These are phyloP conservation scores for Eulemur coronatus DNA, from an alignment of 2,797 vertebrate genomes.

Conservation along the genomic window DNA sequence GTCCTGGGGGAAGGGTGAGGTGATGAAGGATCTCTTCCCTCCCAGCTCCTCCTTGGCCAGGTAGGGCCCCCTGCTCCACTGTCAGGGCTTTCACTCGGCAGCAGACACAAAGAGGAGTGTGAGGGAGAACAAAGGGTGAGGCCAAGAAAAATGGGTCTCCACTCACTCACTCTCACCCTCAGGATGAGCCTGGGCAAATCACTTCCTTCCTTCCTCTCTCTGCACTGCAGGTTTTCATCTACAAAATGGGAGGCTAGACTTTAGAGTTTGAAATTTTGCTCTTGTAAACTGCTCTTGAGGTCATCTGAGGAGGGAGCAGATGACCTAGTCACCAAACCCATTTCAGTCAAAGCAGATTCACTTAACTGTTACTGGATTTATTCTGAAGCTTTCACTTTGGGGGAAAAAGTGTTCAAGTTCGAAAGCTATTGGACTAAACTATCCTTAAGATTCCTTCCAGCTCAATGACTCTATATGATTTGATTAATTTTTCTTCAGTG, in stretches of 20 bases:
- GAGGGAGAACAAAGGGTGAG: too few relatives aligned
- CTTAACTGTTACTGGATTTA: neutral
- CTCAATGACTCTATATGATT: neutral
- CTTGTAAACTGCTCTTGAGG: neutral
- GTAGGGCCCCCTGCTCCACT: neutral
- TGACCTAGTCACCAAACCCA: neutral
- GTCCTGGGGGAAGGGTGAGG: neutral
- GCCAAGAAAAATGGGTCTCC: neutral
- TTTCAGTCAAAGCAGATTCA: neutral
- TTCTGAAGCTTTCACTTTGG: neutral
- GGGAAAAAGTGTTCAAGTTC: neutral
- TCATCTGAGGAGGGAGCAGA: too few relatives aligned
- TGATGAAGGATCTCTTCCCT: neutral
- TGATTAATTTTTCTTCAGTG: neutral
- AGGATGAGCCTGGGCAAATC: neutral
- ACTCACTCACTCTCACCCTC: neutral
- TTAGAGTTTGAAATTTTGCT: neutral
- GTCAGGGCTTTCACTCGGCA: neutral
- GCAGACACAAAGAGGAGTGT: rapidly evolving
- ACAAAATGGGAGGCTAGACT: neutral
- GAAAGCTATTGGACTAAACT: neutral
- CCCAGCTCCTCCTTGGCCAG: neutral
- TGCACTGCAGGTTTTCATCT: neutral
- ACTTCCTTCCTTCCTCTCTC: neutral
- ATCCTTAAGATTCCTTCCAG: neutral